Conservation (phyloP, 2,888 invertebrate genomes). For the Drosophila kanekoi region DNA sequence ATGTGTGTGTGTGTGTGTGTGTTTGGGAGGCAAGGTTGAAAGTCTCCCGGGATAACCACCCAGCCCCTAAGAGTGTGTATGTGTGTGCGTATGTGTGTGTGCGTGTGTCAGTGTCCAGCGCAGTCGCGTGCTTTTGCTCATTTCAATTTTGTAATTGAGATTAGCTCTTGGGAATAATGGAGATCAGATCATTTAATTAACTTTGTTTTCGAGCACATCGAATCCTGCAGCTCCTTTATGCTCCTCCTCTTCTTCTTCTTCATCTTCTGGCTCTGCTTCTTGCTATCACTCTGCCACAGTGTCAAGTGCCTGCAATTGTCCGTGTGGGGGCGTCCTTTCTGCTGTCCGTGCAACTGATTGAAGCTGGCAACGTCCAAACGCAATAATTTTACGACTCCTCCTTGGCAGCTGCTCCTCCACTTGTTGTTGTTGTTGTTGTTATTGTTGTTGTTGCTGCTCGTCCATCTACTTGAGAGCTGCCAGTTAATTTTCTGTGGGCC, state of each 20-base stretch:
- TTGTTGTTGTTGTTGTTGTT: conserved; percentile 15
- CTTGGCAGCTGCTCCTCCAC: conserved; percentile 18
- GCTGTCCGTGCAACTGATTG: conserved; percentile 64
- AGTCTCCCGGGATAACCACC: conserved; percentile 17
- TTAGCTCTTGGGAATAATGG: conserved; percentile 82
- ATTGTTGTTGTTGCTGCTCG: not conserved
- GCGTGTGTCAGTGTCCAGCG: conserved; percentile 25
- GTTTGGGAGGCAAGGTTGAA: conserved; percentile 21
- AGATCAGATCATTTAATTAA: conserved; percentile 84
- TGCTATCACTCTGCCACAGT: conserved; percentile 22
- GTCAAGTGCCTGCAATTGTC: conserved; percentile 57
- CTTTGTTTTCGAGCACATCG: conserved; percentile 79
- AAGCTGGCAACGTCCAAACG: conserved; percentile 62
- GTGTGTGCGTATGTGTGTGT: conserved; percentile 5
- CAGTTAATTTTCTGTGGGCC: conserved; percentile 50
- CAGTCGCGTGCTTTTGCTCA: conserved; percentile 66
- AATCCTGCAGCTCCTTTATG: conserved; percentile 31
- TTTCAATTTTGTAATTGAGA: conserved; percentile 84
- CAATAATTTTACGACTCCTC: conserved; percentile 65
- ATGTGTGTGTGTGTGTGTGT: conserved; percentile 19
- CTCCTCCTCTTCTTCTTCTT: conserved; percentile 3
- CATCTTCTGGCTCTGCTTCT: not conserved
- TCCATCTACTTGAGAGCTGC: conserved; percentile 43
- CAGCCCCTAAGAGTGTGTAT: not conserved
- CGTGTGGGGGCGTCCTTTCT: conserved; percentile 36